These are phyloP conservation scores for Troglohyphantes excavatus DNA, from an alignment of 2,888 invertebrate species.

Conservation along the genomic window DNA sequence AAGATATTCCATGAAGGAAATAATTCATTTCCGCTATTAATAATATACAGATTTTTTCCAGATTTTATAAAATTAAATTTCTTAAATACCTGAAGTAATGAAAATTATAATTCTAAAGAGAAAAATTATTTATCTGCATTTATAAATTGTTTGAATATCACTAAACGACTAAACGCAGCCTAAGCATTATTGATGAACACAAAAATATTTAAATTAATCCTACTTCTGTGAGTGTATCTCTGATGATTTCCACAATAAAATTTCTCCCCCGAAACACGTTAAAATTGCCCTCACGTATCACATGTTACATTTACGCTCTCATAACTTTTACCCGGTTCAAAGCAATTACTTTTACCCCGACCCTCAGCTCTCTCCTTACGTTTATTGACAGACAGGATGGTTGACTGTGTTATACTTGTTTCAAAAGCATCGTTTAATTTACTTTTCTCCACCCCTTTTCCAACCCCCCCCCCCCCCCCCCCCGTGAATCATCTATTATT, in stretches of 20 bases:
- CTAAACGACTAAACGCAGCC: too few species aligned
- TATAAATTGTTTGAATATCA: too few species aligned
- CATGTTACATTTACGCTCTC: background rate
- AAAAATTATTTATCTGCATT: too few species aligned
- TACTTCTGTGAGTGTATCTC: background rate
- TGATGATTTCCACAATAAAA: background rate
- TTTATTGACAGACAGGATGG: background rate
- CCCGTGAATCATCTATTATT: conserved; percentile 18
- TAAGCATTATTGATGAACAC: too few species aligned
- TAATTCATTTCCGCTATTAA: too few species aligned
- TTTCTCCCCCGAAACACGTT: background rate
- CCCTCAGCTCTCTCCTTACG: background rate
- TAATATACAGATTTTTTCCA: too few species aligned
- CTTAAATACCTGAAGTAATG: too few species aligned
- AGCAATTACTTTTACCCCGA: background rate
- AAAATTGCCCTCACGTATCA: background rate
- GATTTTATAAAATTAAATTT: too few species aligned
- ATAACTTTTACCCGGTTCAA: background rate
- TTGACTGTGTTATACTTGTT: background rate
- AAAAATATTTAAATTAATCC: background rate
- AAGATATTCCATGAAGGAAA: too few species aligned
- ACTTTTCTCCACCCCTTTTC: background rate
- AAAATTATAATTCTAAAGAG: too few species aligned
- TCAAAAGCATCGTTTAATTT: conserved; percentile 9
- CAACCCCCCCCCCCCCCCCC: background rate